Base-by-base conservation (phyloP, 1,140 invertebrate genomes). In the Oryzaephilus surinamensis region DNA sequence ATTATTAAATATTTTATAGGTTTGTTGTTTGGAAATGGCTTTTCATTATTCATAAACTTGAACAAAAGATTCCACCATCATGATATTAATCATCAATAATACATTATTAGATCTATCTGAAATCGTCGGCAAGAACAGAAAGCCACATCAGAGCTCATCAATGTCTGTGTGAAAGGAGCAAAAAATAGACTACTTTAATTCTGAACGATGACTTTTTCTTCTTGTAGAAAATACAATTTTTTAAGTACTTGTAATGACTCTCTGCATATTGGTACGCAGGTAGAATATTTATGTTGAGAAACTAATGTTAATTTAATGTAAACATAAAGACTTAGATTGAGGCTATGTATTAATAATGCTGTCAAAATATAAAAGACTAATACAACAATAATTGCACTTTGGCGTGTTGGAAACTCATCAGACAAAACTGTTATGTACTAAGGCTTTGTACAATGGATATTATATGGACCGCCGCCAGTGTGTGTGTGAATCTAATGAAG, bases 261-360 rank as follows among this genome's bases (percentile, higher is more conserved):
- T n/a, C n/a, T n/a, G n/a, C n/a, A n/a, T n/a, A n/a, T n/a, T n/a
- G n/a, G n/a, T n/a, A n/a, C n/a, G n/a, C n/a, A n/a, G n/a, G n/a
- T n/a, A n/a, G n/a, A n/a, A n/a, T n/a, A n/a, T n/a, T n/a, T n/a
- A n/a, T n/a, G n/a, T n/a, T n/a, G 26, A 41, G 35, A 43, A 42
- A 45, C 41, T 50, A 50, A 46, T 43, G 41, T 44, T 51, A 42
- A 48, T 48, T 44, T 51, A 50, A 49, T 49, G 47, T 46, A 48
- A 48, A 48, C 46, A 45, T 48, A 44, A 48, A 48, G 46, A n/a
- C 45, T 23, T 32, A 31, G 38, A 48, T 45, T 30, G 43, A 41
- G 33, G 43, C 42, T 39, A 35, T 26, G 35, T 43, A 49, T 49
- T 46, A 49, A 49, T 49, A 49, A 49, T 49, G 32, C 47, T 43